Evolutionary conservation across 2,888 invertebrate genomes (phyloP), one percentile per base, ranked within the genome.

Genomic region (Drosophila affinis): DNA sequence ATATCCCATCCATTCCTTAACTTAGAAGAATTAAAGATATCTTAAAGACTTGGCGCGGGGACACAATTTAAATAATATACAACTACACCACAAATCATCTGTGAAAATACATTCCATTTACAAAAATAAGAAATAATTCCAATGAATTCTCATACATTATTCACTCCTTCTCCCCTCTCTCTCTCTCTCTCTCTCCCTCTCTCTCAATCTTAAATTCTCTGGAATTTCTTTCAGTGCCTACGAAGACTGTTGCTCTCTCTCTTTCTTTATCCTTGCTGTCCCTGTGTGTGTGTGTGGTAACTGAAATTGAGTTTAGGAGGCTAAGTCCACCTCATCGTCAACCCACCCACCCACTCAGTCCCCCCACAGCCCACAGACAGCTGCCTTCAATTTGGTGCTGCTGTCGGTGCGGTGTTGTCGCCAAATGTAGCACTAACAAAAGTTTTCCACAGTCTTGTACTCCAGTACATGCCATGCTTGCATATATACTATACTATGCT

Each of bases 221-320:
- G 1, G 10, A 34, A 27, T 52, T 52, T 32, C 45, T 59, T 58
- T n/a, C 51, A 59, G 61, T 59, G 58, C 45, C 9, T 1, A 27
- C 9, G 69, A 72, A 81, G 87, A 82, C 88, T 81, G 88, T 81
- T 88, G 81, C 86, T 87, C 65, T 62, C 71, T 46, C 59, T 59
- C 70, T 49, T 34, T 65, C 64, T 49, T 44, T 61, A 62, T 62
- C 70, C 59, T n/a, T 49, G 34, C 34, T 27, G 27, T 34, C 48
- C 18, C 34, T 32, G 47, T n/a, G 27, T 18, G 46, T 24, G 46
- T 24, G 24, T 45, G 46, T 56, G 45, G 56, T 9, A 46, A 17
- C 57, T 44, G 58, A 34, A 56, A 18, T 44, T 17, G 32, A 14
- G 57, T 21, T 45, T 70, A 49, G 56, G 57, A 17, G 18, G 49